Evolutionary conservation across 2,888 invertebrate species (phyloP).

Genomic region (Macrostomum cliftonense): DNA sequence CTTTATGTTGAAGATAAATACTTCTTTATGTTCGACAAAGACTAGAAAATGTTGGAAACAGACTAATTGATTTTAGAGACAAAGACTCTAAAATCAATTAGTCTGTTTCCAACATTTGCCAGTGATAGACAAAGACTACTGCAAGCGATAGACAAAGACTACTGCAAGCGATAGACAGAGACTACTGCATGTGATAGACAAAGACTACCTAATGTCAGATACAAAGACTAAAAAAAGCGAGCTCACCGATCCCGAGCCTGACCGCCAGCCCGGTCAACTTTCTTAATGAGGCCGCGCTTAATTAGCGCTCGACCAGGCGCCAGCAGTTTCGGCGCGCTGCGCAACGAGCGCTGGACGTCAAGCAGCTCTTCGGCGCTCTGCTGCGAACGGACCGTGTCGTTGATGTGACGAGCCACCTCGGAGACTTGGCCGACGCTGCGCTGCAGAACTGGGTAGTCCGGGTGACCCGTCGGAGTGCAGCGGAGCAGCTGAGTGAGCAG

Average conservation of each 20-base stretch:
- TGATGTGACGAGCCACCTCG: conserved; percentile 52
- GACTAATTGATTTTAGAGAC: too few relatives aligned
- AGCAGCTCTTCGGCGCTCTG: conserved; percentile 52
- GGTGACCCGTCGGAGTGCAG: conserved; percentile 45
- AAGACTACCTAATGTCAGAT: too few relatives aligned
- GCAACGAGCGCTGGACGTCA: conserved; percentile 48
- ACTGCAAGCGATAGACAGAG: too few relatives aligned
- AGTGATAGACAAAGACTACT: too few relatives aligned
- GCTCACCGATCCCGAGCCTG: background rate
- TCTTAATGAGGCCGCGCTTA: conserved; percentile 43
- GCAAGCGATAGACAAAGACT: too few relatives aligned
- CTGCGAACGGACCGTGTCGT: conserved; percentile 53
- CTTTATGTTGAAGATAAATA: too few relatives aligned
- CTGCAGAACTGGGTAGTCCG: conserved; percentile 40
- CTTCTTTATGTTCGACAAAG: too few relatives aligned
- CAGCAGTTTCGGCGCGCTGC: conserved; percentile 48
- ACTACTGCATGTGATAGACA: too few relatives aligned
- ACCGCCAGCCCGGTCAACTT: conserved; percentile 18
- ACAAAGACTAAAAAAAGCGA: too few relatives aligned
- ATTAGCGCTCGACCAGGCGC: conserved; percentile 51
- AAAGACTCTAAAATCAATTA: too few relatives aligned
- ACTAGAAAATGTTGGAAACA: too few relatives aligned
- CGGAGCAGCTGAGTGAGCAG: conserved; percentile 50
- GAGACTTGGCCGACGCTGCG: conserved; percentile 46
- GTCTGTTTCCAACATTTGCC: too few relatives aligned